These are phyloP conservation scores for Pterostichus madidus DNA, from an alignment of 2,888 invertebrate species.

Conservation along the genomic window DNA sequence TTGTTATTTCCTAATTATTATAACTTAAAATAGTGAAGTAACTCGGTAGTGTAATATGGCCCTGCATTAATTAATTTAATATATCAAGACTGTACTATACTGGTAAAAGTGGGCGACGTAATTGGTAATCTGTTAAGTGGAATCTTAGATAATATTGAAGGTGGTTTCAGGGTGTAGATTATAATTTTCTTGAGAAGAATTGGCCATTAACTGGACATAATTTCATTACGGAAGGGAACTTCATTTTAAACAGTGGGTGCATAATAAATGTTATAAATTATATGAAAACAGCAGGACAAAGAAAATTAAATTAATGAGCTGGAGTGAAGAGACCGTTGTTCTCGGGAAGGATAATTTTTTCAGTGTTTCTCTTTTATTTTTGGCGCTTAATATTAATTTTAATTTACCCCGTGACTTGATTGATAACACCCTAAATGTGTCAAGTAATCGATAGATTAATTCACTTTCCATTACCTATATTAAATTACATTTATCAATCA, in stretches of 20 bases:
- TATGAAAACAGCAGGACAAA: conserved; percentile 54
- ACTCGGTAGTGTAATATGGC: background rate
- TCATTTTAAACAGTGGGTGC: conserved; percentile 34
- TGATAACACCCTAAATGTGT: conserved; percentile 60
- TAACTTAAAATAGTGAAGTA: too few species aligned
- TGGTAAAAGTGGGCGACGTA: conserved; percentile 2
- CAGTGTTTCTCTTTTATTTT: conserved; percentile 56
- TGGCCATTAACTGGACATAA: conserved; percentile 46
- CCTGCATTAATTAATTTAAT: background rate
- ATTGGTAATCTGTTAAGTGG: conserved; percentile 51
- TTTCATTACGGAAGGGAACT: conserved; percentile 40
- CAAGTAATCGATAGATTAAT: conserved; percentile 66
- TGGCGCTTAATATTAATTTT: conserved; percentile 62
- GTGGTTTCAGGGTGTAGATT: conserved; percentile 9
- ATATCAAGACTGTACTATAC: background rate
- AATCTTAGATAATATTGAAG: conserved; percentile 7
- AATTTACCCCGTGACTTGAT: conserved; percentile 60
- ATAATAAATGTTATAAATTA: conserved; percentile 53
- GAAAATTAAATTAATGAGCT: conserved; percentile 61
- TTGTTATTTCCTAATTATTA: too few species aligned
- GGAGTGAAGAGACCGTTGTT: conserved; percentile 55
- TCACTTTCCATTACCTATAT: conserved; percentile 66
- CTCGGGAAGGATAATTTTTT: conserved; percentile 49
- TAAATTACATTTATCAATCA: conserved; percentile 66
- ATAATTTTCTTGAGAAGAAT: conserved; percentile 49